Conservation (phyloP, 2,113 vertebrate genomes). For the Myxocyprinus asiaticus region DNA sequence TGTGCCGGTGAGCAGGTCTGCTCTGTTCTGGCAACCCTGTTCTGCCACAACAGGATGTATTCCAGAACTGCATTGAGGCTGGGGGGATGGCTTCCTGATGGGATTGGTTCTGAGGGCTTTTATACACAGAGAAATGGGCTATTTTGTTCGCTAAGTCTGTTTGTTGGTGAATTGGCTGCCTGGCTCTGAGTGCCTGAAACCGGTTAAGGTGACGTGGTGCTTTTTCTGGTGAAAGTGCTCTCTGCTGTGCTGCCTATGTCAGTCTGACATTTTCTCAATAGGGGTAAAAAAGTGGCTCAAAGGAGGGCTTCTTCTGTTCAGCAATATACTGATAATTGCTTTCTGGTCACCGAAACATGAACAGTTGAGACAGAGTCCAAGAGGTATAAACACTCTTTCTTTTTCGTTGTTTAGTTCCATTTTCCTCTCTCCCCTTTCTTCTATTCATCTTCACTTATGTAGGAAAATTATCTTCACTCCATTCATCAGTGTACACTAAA, state of each 20-base stretch:
- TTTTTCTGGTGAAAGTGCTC: slow-evolving; percentile 62
- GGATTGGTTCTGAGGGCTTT: background rate
- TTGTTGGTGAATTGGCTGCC: slow-evolving; percentile 28
- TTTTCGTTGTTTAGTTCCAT: too few species aligned
- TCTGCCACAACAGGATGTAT: slow-evolving; percentile 25
- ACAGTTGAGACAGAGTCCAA: slow-evolving; percentile 49
- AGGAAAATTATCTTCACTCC: background rate
- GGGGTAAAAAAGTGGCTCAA: slow-evolving; percentile 34
- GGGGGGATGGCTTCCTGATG: background rate
- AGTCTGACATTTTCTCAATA: slow-evolving; percentile 71
- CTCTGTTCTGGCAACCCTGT: background rate
- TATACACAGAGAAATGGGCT: slow-evolving; percentile 4
- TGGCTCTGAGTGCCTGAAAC: slow-evolving; percentile 15
- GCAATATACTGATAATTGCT: slow-evolving; percentile 74
- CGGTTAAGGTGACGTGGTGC: slow-evolving; percentile 31
- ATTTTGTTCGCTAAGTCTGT: slow-evolving; percentile 20
- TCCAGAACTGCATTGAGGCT: background rate
- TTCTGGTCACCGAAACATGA: slow-evolving; percentile 78
- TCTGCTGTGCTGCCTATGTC: slow-evolving; percentile 66
- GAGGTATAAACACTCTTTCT: slow-evolving; percentile 21
- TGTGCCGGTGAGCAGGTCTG: background rate
- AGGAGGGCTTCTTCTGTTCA: slow-evolving; percentile 46
- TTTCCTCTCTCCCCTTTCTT: background rate
- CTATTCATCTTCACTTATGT: background rate
- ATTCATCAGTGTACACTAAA: background rate